Evolutionary conservation across 2,113 vertebrate genomes (phyloP).

Genomic region (Condylura cristata): DNA sequence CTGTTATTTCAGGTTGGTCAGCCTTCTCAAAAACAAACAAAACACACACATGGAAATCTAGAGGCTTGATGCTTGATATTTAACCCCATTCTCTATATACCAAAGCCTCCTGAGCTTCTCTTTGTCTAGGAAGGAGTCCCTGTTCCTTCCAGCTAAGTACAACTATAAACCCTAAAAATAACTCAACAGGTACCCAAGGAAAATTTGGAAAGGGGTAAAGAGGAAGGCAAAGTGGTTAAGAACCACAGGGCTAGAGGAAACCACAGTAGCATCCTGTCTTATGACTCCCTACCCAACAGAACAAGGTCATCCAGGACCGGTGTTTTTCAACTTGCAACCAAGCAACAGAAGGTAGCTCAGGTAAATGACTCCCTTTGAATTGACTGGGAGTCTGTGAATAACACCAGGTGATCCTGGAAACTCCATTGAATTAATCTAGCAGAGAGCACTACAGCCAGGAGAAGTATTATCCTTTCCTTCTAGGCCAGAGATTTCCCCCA

Average conservation of each 20-base stretch:
- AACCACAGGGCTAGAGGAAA: background rate
- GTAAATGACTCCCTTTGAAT: background rate
- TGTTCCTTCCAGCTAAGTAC: background rate
- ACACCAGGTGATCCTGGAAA: background rate
- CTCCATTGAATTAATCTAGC: background rate
- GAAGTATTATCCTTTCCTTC: background rate
- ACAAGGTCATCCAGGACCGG: background rate
- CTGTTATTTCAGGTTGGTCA: background rate
- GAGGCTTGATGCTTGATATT: background rate
- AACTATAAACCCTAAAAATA: constrained; percentile 5
- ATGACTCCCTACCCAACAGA: background rate
- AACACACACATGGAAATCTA: background rate
- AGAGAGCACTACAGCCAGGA: background rate
- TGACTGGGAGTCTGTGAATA: background rate
- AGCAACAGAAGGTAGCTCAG: background rate
- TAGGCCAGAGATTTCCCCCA: background rate
- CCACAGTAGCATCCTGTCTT: background rate
- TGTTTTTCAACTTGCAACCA: background rate
- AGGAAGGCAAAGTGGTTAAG: background rate
- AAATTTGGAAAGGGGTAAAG: background rate
- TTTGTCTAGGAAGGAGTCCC: background rate
- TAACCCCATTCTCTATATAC: background rate
- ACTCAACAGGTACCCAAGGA: background rate
- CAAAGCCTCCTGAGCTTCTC: background rate
- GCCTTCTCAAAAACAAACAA: background rate